Base-by-base conservation (phyloP, 2,888 invertebrate genomes). In the Uloborus plumipes region DNA sequence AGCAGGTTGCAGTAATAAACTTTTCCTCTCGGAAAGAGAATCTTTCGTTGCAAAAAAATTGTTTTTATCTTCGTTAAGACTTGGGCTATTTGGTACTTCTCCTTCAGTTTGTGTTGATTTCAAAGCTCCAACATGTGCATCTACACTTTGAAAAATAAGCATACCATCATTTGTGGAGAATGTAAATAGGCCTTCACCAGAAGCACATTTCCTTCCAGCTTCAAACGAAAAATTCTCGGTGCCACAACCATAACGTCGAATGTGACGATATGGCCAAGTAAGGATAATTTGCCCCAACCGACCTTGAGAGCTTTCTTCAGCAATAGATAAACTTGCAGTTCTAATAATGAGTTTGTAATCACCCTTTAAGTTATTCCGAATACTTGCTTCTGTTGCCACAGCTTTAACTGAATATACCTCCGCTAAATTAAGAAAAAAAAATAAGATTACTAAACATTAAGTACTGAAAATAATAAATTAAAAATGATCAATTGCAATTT, bases 131-230 rank as follows among this genome's bases (percentile, higher is more conserved):
- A 84, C 84, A 74, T 82, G 82, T 47, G 71, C 72, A 71, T 81
- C 84, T 47, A 84, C 70, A 51, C 74, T 84, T 67, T 84, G 77
- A 64, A 84, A 84, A 16, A 84, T 82, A 26, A 72, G 70, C 31
- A 58, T 70, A 49, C 84, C 83, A 64, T 85, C 80, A 53, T 62
- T 72, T 13, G 85, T 85, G 16, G 75, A 62, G 79, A 86, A 84
- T 14, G 77, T 84, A 75, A 87, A 87, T 15, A 86, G 75, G 14
- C 87, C 87, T 77, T 86, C 87, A 22, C 88, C 88, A 69, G 88
- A 87, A 9, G 85, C 73, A 84, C 88, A 88, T 62, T 87, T 88
- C 53, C 88, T 84, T 1, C 89, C 88, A 50, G 88, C 87, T 84
- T 88, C 87, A 82, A 89, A 86, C 9, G 87, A 86, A 76, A 88